Evolutionary conservation across 2,888 invertebrate species (phyloP), one percentile per base, ranked within the genome.

Genomic region (Himalopsyche japonica): DNA sequence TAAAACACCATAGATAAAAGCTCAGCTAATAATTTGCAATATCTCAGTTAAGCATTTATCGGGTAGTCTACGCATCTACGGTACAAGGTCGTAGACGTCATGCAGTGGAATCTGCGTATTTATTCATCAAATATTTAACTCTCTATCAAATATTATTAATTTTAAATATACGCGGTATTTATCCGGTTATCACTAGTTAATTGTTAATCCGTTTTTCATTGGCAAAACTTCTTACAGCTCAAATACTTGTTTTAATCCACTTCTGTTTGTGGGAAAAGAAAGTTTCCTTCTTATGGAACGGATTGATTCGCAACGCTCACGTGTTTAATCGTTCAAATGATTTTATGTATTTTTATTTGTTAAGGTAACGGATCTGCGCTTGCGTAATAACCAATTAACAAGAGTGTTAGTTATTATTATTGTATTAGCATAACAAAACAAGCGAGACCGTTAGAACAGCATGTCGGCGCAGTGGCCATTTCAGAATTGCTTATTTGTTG

Each of bases 371-470:
- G 70, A 70, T 70, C 70, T 70, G 70, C 70, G 70, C 70, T 30
- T 0, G 70, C 27, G 27, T 70, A 70, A 70, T 70, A 70, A 70
- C 70, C 70, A 70, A 70, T 70, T 70, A 70, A 70, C 70, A 70
- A 12, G 70, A 70, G 37, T 37, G 77, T 77, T 70, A 70, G 77
- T 77, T 70, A 70, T 70, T 70, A 70, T 70, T 30, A 70, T 70
- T 70, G 70, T 70, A 82, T 82, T 82, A 82, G 78, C 82, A 82
- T 82, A 82, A 82, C 78, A 82, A 82, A 82, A 79, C 82, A 82
- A 79, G 79, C 37, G 78, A 24, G 64, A 20, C 77, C 70, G 57
- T 57, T 47, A n/a, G 57, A 77, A 82, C 82, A 77, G 48, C 82
- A 43, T 82, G 82, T 82, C 57, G 82, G 82, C 82, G 57, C 82